A percentile compares a stretch with the other conserved stretches of the same genome.
These are phyloP conservation scores for Trichacis sp. DNA, from an alignment of 2,888 invertebrate species.

Conservation along the genomic window DNA sequence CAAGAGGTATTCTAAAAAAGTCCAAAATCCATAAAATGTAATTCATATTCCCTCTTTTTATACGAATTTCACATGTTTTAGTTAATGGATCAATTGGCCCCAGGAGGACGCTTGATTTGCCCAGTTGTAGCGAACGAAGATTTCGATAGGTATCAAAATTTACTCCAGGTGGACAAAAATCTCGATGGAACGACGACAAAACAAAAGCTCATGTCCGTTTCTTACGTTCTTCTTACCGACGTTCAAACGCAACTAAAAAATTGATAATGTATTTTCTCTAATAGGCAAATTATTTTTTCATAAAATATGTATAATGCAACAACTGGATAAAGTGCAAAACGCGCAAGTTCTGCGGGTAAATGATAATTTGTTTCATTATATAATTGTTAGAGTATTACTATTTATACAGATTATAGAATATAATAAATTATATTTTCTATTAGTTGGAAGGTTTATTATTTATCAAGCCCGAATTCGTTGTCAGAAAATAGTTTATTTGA, in stretches of 20 bases:
- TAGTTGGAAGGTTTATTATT: background rate
- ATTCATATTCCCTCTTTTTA: background rate
- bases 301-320: conserved; percentile 7
- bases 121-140: conserved; percentile 91
- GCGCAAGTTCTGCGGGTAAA: too few species aligned
- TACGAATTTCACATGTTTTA: conserved; percentile 60
- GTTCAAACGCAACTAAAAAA: conserved; percentile 74
- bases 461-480: too few species aligned
- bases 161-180: conserved; percentile 86
- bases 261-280: conserved; percentile 10
- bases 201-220: conserved; percentile 92
- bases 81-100: conserved; percentile 88
- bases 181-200: conserved; percentile 81
- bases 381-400: background rate
- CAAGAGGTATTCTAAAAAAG: conserved; percentile 73
- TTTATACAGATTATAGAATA: conserved; percentile 5
- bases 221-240: conserved; percentile 97
- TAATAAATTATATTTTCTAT: conserved; percentile 16
- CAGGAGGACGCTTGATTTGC: conserved; percentile 91
- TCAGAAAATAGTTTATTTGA: too few species aligned
- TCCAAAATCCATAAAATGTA: background rate
- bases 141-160: conserved; percentile 74
- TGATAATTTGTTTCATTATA: background rate
- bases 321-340: conserved; percentile 35
- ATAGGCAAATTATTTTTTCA: background rate